Percentiles rank a stretch among this genome's conserved stretches.
These are phyloP conservation scores for Heterodera filipjevi DNA, from an alignment of 2,888 invertebrate species.

Conservation along the genomic window DNA sequence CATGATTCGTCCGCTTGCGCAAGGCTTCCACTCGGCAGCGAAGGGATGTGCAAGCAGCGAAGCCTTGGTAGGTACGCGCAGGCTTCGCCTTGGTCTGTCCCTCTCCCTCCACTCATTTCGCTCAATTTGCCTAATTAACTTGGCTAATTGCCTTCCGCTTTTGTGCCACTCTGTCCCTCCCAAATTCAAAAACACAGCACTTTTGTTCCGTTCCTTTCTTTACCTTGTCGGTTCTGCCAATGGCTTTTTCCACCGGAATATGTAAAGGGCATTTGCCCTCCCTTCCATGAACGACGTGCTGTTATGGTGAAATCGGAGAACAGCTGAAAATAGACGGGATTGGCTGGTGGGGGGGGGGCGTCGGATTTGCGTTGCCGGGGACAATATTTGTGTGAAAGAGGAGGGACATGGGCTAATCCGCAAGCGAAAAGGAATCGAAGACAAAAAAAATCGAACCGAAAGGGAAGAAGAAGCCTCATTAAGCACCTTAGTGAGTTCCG, in stretches of 20 bases:
- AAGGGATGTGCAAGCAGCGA: constrained; percentile 23
- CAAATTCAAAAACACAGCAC: neutral
- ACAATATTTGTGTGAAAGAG: neutral
- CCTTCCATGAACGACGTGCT: neutral
- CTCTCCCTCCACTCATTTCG: neutral
- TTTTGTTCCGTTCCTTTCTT: neutral
- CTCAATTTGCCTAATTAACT: neutral
- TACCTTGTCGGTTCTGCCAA: neutral
- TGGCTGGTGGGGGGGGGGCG: neutral
- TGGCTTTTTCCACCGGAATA: neutral
- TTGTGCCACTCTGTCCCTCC: neutral
- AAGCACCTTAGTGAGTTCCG: neutral
- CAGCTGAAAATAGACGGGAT: neutral
- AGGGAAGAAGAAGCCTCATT: constrained; percentile 7
- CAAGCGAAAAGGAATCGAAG: neutral
- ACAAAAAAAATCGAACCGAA: neutral
- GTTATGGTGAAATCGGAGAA: constrained; percentile 17
- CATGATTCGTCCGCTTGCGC: constrained; percentile 37
- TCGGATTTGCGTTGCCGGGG: constrained; percentile 19
- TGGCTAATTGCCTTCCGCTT: neutral
- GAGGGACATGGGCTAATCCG: neutral
- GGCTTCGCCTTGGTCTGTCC: neutral
- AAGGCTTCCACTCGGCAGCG: constrained; percentile 3
- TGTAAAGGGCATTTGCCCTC: too few species aligned
- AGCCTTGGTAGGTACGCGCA: constrained; percentile 11